Conservation (phyloP, 1,140 invertebrate genomes). For the Lordiphosa stackelbergi region DNA sequence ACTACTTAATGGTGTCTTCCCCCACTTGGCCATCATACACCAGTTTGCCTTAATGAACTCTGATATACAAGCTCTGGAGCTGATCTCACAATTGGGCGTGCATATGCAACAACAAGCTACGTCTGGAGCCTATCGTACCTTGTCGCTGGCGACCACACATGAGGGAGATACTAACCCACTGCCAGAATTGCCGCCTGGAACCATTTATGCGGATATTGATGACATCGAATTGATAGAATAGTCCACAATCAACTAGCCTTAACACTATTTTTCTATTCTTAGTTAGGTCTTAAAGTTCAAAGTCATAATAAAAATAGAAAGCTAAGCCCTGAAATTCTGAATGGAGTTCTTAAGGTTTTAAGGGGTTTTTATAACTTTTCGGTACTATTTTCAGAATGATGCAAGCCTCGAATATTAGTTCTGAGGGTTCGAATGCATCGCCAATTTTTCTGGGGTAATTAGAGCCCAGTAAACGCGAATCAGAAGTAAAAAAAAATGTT, state of each 20-base stretch:
- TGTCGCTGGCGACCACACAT: conserved; percentile 41
- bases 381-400: too few species aligned
- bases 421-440: too few species aligned
- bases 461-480: too few species aligned
- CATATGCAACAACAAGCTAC: conserved; percentile 70
- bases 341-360: not conserved
- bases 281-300: conserved; percentile 15
- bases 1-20: conserved; percentile 59
- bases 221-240: conserved; percentile 73
- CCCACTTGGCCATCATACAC: conserved; percentile 67
- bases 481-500: too few species aligned
- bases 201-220: conserved; percentile 66
- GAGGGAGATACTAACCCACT: not conserved
- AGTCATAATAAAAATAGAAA: conserved; percentile 13
- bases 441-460: too few species aligned
- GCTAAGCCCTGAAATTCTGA: not conserved
- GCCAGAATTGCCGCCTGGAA: conserved; percentile 49
- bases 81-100: conserved; percentile 70
- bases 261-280: conserved; percentile 5
- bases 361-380: too few species aligned
- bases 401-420: too few species aligned
- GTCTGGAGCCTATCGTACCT: conserved; percentile 49
- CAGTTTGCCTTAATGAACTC: conserved; percentile 71
- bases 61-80: conserved; percentile 62
- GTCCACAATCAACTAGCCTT: not conserved